Conservation (phyloP, 1,140 invertebrate genomes). For the Lucilia cuprina region DNA sequence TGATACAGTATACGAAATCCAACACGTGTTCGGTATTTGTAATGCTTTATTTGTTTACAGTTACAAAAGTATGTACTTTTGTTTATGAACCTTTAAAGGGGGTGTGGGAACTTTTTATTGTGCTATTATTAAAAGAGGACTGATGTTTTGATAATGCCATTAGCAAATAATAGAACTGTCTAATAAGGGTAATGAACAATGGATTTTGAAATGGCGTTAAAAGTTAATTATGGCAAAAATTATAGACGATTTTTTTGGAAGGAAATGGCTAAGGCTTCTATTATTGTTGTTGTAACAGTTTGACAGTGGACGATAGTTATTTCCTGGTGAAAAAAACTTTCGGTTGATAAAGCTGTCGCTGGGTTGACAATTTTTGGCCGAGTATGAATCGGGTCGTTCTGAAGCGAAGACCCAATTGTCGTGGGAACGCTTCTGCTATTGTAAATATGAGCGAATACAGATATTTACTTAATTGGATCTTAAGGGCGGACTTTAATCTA, state of each 20-base stretch:
- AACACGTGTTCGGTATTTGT: conserved; percentile 20
- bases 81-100: too few species aligned
- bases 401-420: too few species aligned
- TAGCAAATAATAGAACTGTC: not conserved
- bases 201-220: not conserved
- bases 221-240: not conserved
- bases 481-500: too few species aligned
- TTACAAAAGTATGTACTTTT: not conserved
- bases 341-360: too few species aligned
- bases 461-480: too few species aligned
- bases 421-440: too few species aligned
- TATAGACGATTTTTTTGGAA: not conserved
- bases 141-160: not conserved
- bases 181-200: not conserved
- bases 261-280: not conserved
- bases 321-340: too few species aligned
- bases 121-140: not conserved
- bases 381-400: too few species aligned
- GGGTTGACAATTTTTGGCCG: too few species aligned
- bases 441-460: too few species aligned
- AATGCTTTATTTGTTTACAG: conserved; percentile 19
- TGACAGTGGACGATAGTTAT: too few species aligned
- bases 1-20: not conserved
- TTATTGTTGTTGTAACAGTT: too few species aligned
- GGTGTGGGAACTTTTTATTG: conserved; percentile 18